Conservation (phyloP, 1,140 invertebrate genomes). For the Hesperophylax magnus region DNA sequence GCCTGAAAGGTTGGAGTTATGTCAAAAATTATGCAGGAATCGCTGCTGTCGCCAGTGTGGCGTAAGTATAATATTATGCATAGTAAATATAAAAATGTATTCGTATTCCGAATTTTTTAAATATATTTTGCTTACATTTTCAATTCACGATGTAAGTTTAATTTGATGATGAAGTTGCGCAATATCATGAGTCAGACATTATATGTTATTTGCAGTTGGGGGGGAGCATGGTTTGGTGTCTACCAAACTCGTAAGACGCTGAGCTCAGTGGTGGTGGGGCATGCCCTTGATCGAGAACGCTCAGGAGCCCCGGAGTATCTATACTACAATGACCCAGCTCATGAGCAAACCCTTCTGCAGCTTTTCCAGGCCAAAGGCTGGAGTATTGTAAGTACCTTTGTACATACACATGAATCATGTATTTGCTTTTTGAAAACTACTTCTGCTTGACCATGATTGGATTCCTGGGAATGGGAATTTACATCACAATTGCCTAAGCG, state of each 20-base stretch:
- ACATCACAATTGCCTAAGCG: too few species aligned
- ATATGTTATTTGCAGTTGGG: constrained; percentile 3
- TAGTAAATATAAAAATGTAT: too few species aligned
- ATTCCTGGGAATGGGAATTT: too few species aligned
- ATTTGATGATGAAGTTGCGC: too few species aligned
- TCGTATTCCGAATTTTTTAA: too few species aligned
- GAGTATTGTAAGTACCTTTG: constrained; percentile 36
- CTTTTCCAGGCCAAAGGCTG: constrained; percentile 45
- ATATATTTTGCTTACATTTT: too few species aligned
- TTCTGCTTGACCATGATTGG: too few species aligned
- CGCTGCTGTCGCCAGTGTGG: constrained; percentile 34
- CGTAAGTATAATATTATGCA: constrained; percentile 30
- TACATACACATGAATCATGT: too few species aligned
- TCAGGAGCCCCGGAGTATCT: constrained; percentile 54
- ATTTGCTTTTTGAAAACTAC: too few species aligned
- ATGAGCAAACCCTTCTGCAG: constrained; percentile 48
- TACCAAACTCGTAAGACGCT: constrained; percentile 31
- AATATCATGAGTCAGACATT: too few species aligned
- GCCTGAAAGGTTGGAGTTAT: constrained; percentile 45
- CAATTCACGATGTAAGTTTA: too few species aligned
- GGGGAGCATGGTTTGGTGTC: constrained; percentile 36
- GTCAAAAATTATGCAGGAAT: constrained; percentile 48
- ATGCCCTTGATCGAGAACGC: constrained; percentile 50
- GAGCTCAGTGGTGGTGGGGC: constrained; percentile 37
- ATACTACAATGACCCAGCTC: constrained; percentile 51